Evolutionary conservation across 2,797 vertebrate genomes (phyloP), one percentile per base, ranked within the genome.

Genomic region (Catharus ustulatus): DNA sequence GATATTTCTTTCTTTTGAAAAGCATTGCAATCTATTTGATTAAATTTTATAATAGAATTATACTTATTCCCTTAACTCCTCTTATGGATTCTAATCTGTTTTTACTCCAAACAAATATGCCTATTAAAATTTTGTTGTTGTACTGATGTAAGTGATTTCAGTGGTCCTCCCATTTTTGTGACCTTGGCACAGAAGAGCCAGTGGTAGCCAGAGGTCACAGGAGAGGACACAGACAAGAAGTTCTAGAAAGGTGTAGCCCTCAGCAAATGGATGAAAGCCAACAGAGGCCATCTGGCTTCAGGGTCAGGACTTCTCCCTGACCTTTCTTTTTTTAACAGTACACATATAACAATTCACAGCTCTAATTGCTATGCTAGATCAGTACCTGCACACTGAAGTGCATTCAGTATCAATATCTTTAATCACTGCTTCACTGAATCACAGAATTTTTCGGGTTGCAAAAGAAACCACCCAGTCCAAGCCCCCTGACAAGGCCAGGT

Each of bases 191-290:
- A 43, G 51, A 67, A 52, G 6, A 52, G 4, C 4, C 54, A 68
- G 9, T 9, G 14, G 18, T 24, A 51, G 7, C 13, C 61, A 89
- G 46, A 84, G 18, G 46, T 68, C 67, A 63, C 36, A 43, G 19
- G 29, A 10, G 8, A 67, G 42, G 42, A 48, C 26, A 55, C 9
- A 68, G 16, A 5, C 32, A 0, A 5, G 32, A 0, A 19, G 4
- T 21, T 82, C 15, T 73, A 18, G 52, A 69, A 76, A 34, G 38
- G 8, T 6, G 5, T 23, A 79, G 23, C 34, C 54, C 13, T 20
- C 55, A 86, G 51, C n/a, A 82, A 49, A 51, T 29, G n/a, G 59
- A 51, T 72, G 14, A 51, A 64, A 84, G 8, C 13, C 62, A 93
- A 20, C 3, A 90, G 51, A 84, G 2, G 15, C 38, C 36, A 32